A percentile compares a stretch with the other conserved stretches of the same genome.
Conservation (phyloP, 2,113 vertebrate species). For the Laticauda colubrina region DNA sequence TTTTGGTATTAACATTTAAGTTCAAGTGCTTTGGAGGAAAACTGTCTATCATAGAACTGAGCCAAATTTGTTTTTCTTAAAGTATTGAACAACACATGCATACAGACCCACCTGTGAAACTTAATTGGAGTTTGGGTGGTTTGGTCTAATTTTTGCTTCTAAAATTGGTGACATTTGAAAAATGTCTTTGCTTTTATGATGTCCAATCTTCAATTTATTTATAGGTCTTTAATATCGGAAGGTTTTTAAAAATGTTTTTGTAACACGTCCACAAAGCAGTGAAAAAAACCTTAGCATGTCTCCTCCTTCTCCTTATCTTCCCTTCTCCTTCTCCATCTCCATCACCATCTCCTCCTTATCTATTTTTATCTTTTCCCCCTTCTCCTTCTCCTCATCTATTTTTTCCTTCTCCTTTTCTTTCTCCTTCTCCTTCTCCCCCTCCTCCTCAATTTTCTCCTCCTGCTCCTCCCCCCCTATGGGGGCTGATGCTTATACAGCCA, state of each 20-base stretch:
- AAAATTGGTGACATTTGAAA: background rate
- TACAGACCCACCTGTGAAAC: background rate
- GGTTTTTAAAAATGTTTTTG: background rate
- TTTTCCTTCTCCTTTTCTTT: no score
- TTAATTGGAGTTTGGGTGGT: background rate
- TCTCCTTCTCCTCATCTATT: no score
- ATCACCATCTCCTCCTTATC: no score
- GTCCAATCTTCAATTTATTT: background rate
- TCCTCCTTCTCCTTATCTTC: no score
- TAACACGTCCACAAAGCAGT: background rate
- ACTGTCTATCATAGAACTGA: background rate
- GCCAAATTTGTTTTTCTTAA: background rate
- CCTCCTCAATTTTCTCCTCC: no score
- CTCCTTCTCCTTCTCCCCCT: no score
- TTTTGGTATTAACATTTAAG: background rate
- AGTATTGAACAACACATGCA: background rate
- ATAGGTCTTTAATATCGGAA: background rate
- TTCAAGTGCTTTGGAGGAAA: no score
- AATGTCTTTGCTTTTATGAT: background rate
- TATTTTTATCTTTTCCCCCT: no score
- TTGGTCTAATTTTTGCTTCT: background rate
- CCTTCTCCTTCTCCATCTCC: no score
- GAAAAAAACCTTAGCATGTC: background rate
- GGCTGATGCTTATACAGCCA: no score
- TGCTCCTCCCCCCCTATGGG: no score